Evolutionary conservation across 35 echinoderm and acorn worm genomes (phyloP).

Genomic region (Apostichopus californicus): DNA sequence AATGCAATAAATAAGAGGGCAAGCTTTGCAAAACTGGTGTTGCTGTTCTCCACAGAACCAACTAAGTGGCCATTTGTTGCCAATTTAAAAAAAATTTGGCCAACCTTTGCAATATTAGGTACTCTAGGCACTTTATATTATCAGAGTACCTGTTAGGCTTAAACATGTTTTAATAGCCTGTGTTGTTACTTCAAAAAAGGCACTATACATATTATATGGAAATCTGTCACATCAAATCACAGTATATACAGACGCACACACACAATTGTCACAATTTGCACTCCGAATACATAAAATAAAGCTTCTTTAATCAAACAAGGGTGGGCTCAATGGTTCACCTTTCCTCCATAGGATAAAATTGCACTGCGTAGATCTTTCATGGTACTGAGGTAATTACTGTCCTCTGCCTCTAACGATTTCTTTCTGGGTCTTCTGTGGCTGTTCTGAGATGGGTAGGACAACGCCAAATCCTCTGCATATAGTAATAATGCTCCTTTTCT

Average conservation of each 20-base stretch:
- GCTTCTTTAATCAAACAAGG: not conserved
- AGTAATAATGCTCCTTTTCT: constrained; percentile 91
- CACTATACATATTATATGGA: not conserved
- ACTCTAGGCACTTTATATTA: too few relatives aligned
- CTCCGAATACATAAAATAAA: too few relatives aligned
- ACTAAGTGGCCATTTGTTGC: not conserved
- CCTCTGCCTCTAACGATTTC: constrained; percentile 91
- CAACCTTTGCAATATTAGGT: too few relatives aligned
- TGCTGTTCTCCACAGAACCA: not conserved
- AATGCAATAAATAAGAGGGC: not conserved
- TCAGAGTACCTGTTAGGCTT: too few relatives aligned
- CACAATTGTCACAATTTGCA: too few relatives aligned
- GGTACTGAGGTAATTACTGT: constrained; percentile 76
- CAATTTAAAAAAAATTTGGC: not conserved
- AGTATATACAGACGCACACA: too few relatives aligned
- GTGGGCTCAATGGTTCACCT: constrained; percentile 39
- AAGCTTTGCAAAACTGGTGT: too few relatives aligned
- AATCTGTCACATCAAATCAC: not conserved
- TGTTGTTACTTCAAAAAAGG: too few relatives aligned
- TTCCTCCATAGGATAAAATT: constrained; percentile 89
- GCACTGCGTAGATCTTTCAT: constrained; percentile 92
- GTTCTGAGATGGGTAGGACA: constrained; percentile 33
- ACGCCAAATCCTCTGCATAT: constrained; percentile 89
- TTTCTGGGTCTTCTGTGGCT: constrained; percentile 6
- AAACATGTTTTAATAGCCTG: too few relatives aligned